Base-by-base conservation (phyloP, 2,113 vertebrate species). In the Perognathus longimembris region DNA sequence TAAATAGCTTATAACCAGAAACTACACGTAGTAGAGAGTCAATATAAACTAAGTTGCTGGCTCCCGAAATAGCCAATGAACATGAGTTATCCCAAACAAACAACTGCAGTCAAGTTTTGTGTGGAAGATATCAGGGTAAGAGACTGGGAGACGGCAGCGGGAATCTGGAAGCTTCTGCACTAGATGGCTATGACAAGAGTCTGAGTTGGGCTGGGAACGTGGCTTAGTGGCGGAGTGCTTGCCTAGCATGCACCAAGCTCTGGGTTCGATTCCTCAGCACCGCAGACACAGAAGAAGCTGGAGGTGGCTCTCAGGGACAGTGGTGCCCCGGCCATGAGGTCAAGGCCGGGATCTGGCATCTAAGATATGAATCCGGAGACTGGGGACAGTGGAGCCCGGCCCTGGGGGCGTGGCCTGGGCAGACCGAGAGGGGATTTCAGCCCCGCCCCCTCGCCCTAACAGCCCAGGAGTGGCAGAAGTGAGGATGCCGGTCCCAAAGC, bases 11-110 rank as follows among this genome's bases (percentile, higher is more conserved):
- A 70, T 42, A 78, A 63, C 50, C 67, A 86, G 61, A 84, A 91
- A 32, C 42, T 28, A 17, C 11, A 12, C 69, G 34, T 11, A n/a
- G 7, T 66, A 67, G 81, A 95, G 38, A 40, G 34, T 73, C 42
- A 42, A 30, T 30, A 50, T 86, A 64, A 91, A 86, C 69, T 32
- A 80, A 84, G 50, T 24, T 61, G 45, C 78, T 69, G 84, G 71
- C 71, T 91, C 2, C 73, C 24, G 70, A 85, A 86, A 71, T 42
- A 76, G 22, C 84, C 34, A 36, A 75, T 36, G 34, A 91, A 92
- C 42, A 22, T 40, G n/a, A 66, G 54, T 38, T 74, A 30, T 30
- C 70, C 50, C 57, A 54, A 63, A 50, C 9, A 12, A 74, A 78
- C 4, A 70, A 12, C 17, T 76, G 42, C 38, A 59, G 24, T 95